A percentile compares a stretch with the other conserved stretches of the same genome.
Conservation (phyloP, 2,113 vertebrate species). For the Ammospiza nelsoni region DNA sequence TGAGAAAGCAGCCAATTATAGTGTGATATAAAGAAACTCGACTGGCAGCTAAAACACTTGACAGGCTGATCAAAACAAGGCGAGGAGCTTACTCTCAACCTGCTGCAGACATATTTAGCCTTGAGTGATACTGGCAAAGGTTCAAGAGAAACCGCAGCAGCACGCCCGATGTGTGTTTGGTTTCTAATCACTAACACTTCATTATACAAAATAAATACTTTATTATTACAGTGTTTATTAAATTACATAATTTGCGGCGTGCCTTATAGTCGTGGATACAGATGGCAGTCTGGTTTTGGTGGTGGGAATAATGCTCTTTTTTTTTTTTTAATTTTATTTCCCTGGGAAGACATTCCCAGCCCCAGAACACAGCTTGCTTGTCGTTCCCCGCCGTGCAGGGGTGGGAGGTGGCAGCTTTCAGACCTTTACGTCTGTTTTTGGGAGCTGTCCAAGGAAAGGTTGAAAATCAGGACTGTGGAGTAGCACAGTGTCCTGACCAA, state of each 20-base stretch:
- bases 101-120: slow-evolving; percentile 65
- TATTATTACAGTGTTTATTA: slow-evolving; percentile 71
- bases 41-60: slow-evolving; percentile 66
- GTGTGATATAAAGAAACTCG: slow-evolving; percentile 69
- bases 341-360: neutral
- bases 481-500: slow-evolving; percentile 3
- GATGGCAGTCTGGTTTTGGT: slow-evolving; percentile 49
- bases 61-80: slow-evolving; percentile 72
- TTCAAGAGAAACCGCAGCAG: slow-evolving; percentile 73
- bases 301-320: neutral
- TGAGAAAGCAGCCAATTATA: slow-evolving; percentile 69
- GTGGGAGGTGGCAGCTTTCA: slow-evolving; percentile 37
- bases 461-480: neutral
- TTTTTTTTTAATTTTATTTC: neutral
- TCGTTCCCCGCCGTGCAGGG: neutral
- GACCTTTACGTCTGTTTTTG: neutral
- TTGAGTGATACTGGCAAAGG: slow-evolving; percentile 71
- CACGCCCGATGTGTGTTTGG: slow-evolving; percentile 62
- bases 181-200: slow-evolving; percentile 74
- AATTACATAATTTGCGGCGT: slow-evolving; percentile 56
- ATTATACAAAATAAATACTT: slow-evolving; percentile 75
- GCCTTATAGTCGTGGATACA: slow-evolving; percentile 40
- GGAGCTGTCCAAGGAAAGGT: slow-evolving; percentile 47
- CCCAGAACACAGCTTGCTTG: neutral
- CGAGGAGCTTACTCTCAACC: slow-evolving; percentile 59